Percentiles rank a stretch among this genome's conserved stretches.
Conservation (phyloP, 2,113 vertebrate species). For the Megaptera novaeangliae region DNA sequence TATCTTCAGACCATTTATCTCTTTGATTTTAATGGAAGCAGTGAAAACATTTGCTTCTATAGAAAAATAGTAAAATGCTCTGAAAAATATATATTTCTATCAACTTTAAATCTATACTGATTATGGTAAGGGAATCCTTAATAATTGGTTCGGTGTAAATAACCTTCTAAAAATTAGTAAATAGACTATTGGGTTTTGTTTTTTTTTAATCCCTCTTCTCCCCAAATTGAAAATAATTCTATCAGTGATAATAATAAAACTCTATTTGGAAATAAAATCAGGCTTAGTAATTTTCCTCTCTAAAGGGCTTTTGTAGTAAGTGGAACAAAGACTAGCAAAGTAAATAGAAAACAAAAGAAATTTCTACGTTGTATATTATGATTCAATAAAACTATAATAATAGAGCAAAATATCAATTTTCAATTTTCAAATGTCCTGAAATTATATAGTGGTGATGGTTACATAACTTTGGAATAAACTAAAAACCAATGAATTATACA, state of each 20-base stretch:
- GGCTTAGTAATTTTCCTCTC: not conserved
- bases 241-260: not conserved
- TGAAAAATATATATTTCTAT: not conserved
- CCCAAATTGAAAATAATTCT: constrained; percentile 26
- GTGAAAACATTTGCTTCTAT: not conserved
- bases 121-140: not conserved
- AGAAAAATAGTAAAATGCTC: not conserved
- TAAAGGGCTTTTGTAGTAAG: not conserved
- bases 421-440: not conserved
- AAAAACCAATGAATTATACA: not conserved
- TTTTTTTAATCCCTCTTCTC: not conserved
- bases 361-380: not conserved
- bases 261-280: not conserved
- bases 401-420: not conserved
- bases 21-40: not conserved
- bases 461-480: not conserved
- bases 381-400: not conserved
- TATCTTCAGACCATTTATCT: not conserved
- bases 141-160: not conserved
- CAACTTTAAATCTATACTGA: not conserved
- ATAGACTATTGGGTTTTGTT: not conserved
- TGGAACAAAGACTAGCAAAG: not conserved
- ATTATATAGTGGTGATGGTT: not conserved
- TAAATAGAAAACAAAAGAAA: not conserved
- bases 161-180: not conserved